Percentiles rank a stretch among this genome's conserved stretches.
Evolutionary conservation across 2,888 invertebrate species (phyloP).

Genomic region (Drosophila conformis): DNA sequence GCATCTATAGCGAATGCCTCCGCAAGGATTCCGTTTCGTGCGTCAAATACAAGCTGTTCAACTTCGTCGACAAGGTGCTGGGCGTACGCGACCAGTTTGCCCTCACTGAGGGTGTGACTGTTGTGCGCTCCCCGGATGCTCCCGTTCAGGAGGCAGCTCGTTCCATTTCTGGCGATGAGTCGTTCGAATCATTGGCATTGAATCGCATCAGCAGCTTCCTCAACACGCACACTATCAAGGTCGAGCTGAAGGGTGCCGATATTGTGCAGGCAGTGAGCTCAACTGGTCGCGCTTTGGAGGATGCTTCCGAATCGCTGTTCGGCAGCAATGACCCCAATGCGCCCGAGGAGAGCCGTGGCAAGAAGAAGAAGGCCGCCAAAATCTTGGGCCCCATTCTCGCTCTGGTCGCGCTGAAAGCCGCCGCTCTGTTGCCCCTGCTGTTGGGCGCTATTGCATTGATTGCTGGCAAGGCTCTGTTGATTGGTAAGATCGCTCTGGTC

Average conservation of each 20-base stretch:
- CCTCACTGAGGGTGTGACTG: constrained; percentile 93
- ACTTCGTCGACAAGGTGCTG: constrained; percentile 93
- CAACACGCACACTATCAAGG: constrained; percentile 92
- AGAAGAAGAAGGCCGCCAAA: constrained; percentile 93
- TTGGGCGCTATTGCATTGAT: constrained; percentile 93
- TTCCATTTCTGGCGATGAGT: constrained; percentile 88
- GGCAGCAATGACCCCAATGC: constrained; percentile 86
- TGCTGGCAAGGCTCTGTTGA: constrained; percentile 93
- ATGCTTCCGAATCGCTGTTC: constrained; percentile 88
- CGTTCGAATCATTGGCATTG: constrained; percentile 88
- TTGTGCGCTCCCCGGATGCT: constrained; percentile 90
- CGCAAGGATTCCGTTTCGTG: constrained; percentile 94
- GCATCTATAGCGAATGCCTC: constrained; percentile 91
- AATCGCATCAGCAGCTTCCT: constrained; percentile 91
- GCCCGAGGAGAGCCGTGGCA: constrained; percentile 90
- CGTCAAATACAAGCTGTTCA: constrained; percentile 94
- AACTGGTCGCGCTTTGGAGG: constrained; percentile 92
- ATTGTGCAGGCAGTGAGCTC: constrained; percentile 92
- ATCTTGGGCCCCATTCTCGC: constrained; percentile 91
- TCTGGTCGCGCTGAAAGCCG: constrained; percentile 91
- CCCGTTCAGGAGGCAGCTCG: constrained; percentile 93
- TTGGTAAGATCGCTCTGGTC: constrained; percentile 94
- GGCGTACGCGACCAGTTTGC: constrained; percentile 92
- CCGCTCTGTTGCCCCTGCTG: constrained; percentile 91
- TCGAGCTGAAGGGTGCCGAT: constrained; percentile 93